Base-by-base conservation (phyloP, 2,113 vertebrate genomes). In the Leptobrachium ailaonicum region DNA sequence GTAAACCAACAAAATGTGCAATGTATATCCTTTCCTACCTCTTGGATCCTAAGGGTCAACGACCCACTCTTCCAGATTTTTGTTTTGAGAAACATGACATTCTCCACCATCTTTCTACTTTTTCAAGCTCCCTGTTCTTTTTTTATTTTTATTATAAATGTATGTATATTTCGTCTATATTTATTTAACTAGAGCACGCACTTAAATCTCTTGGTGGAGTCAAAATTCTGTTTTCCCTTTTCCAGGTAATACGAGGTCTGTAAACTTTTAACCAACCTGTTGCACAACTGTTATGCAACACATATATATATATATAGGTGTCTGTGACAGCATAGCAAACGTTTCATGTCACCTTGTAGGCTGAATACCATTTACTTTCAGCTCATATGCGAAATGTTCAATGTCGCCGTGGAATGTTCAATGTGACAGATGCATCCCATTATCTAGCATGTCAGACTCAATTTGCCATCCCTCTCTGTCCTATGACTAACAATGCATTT, bases 251-350 rank as follows among this genome's bases (percentile, higher is more conserved):
- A 60, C 47, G 4, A 50, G 47, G 8, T 5, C 47, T 50, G 47
- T 50, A 50, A 50, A 50, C 20, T 32, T 32, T 32, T 32, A 32
- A 8, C 47, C 63, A 20, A 66, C 6, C 32, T 66, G 20, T 40
- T 66, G 5, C 20, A 9, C 63, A 66, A 41, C 40, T 4, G 47
- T 50, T 50, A 50, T 66, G n/a, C 66, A 68, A 68, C 12, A 13
- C 14, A 43, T 14, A 32, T 32, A 32, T 32, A 32, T 44, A 43
- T 68, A 4, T 43, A 43, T 42, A 47, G 47, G 68, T 70, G 68
- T 47, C 68, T 70, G 62, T 13, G 9, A 70, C 68, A 70, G 43
- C 14, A 70, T 47, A 47, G 42, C 68, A 47, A 70, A n/a, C 20
- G 68, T 13, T 70, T 47, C 20, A 20, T 47, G 14, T 47, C 44